These are phyloP conservation scores for Pentamera pediparva DNA, from an alignment of 53 echinoderm and acorn worm species.

Conservation along the genomic window DNA sequence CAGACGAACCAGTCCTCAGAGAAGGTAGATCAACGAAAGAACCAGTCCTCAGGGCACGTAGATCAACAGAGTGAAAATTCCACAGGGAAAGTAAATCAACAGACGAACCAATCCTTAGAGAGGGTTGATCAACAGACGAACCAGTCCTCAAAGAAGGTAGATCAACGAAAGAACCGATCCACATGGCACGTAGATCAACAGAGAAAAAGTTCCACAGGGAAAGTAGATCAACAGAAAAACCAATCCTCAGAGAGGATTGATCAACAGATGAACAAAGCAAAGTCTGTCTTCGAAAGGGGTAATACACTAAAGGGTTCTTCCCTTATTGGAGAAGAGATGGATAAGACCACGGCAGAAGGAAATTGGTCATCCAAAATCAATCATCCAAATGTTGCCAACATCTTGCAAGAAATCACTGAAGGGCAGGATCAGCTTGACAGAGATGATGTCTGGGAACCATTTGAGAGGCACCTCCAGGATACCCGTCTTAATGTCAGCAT, in stretches of 20 bases:
- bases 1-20: no score
- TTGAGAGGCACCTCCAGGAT: constrained; percentile 59
- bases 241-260: not conserved
- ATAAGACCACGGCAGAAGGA: no score
- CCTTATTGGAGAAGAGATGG: no score
- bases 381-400: not conserved
- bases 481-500: constrained; percentile 80
- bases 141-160: not conserved
- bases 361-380: no score
- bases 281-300: no score
- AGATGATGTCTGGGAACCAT: constrained; percentile 53
- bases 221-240: not conserved
- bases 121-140: not conserved
- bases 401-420: not conserved
- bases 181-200: not conserved
- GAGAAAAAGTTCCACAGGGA: not conserved
- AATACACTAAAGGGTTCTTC: no score
- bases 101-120: not conserved
- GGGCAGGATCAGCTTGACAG: not conserved
- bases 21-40: not conserved
- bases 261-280: no score
- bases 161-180: not conserved
- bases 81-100: not conserved
- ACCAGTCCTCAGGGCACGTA: not conserved
- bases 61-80: not conserved